Base-by-base conservation (phyloP, 2,113 vertebrate genomes). In the Onychorhynchus coronatus region DNA sequence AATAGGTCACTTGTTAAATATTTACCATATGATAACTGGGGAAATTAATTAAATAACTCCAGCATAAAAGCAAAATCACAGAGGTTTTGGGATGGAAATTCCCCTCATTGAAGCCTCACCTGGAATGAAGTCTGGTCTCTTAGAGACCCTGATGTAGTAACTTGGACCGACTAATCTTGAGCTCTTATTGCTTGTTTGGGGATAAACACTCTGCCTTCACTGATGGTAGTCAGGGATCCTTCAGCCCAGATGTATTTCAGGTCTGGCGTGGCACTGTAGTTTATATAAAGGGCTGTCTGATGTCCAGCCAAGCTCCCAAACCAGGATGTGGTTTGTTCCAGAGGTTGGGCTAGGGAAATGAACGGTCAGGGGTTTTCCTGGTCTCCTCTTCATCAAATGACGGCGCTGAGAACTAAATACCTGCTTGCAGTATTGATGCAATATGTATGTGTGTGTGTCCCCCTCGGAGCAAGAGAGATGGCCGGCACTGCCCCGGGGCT, bases 1-100 rank as follows among this genome's bases (percentile, higher is more conserved):
- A 71, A 55, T 35, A 72, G 61, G 85, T 82, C 81, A 42, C 62
- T 79, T 35, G 92, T 91, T 95, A 91, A 94, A 79, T 53, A 93
- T 96, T 94, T 94, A 84, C 88, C 8, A 1, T 27, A 37, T 58
- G 87, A 44, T 88, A 72, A 58, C 10, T 13, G 22, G 31, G 58
- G 12, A 66, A 79, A 56, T 63, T 1, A 92, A 35, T 59, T 47
- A 19, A 59, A 35, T 21, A 91, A 30, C 15, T 62, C 23, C 39
- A 62, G 19, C 42, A 30, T 17, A 24, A 46, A 58, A 73, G 23
- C 19, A 46, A 70, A 94, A 56, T 44, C 14, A 0, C 39, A 21
- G 27, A 28, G 7, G 1, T 53, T 18, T 21, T 37, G 37, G 41
- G 61, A 15, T 19, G 59, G 62, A 73, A 95, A 75, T 89, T 74